A percentile compares a stretch with the other conserved stretches of the same genome.
Conservation (phyloP, 64 coral and sea anemone genomes). For the Pachyseris speciosa region DNA sequence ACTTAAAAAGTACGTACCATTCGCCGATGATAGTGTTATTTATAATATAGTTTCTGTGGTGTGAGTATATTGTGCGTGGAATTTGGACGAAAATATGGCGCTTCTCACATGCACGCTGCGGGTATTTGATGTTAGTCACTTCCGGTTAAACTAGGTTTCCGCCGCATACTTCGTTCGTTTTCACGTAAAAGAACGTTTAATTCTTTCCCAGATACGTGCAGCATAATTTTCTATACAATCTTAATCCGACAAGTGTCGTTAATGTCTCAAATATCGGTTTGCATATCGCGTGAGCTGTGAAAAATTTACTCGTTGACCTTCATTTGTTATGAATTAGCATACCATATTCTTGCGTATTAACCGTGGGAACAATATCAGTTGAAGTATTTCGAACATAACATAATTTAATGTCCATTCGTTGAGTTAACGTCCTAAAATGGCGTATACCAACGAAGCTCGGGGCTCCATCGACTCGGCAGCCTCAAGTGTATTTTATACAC, state of each 20-base stretch:
- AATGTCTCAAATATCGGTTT: background rate
- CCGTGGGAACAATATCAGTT: background rate
- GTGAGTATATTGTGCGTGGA: constrained; percentile 7
- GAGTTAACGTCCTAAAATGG: constrained; percentile 7
- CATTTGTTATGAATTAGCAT: background rate
- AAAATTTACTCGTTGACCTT: background rate
- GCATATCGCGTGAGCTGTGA: background rate
- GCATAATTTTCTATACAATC: too few relatives aligned
- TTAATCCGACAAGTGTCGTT: background rate
- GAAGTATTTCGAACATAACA: background rate
- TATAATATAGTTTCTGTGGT: background rate
- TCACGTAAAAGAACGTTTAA: background rate
- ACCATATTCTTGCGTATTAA: background rate
- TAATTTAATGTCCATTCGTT: background rate
- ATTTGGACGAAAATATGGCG: background rate
- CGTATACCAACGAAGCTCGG: background rate
- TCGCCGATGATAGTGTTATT: constrained; percentile 3
- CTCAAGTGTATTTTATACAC: constrained; percentile 15
- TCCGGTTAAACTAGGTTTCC: constrained; percentile 10
- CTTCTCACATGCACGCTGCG: background rate
- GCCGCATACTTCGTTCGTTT: background rate
- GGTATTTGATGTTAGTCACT: background rate
- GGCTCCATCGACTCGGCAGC: background rate
- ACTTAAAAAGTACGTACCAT: constrained; percentile 54
- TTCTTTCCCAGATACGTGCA: background rate